A percentile compares a stretch with the other conserved stretches of the same genome.
Evolutionary conservation across 1,140 invertebrate genomes (phyloP).

Genomic region (Bilobella aurantiaca): DNA sequence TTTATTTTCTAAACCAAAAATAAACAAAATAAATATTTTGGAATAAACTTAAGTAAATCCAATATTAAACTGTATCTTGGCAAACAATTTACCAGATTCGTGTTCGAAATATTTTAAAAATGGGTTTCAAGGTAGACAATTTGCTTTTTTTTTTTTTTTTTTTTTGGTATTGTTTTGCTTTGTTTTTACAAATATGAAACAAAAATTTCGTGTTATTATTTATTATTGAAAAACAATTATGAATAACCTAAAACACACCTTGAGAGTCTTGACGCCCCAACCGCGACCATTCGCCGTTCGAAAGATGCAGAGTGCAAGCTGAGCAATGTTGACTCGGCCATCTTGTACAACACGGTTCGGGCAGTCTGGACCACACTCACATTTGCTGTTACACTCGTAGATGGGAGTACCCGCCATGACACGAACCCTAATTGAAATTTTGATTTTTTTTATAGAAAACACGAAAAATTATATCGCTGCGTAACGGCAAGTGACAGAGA

Average conservation of each 20-base stretch:
- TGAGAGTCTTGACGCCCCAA: slow-evolving; percentile 80
- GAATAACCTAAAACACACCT: slow-evolving; percentile 36
- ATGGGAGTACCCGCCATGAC: slow-evolving; percentile 68
- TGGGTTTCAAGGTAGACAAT: too few species aligned
- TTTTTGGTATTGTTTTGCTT: too few species aligned
- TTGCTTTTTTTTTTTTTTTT: too few species aligned
- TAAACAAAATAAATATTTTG: neutral
- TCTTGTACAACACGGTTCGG: slow-evolving; percentile 77
- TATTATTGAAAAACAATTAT: neutral
- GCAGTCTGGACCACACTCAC: slow-evolving; percentile 63
- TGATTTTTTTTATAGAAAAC: neutral
- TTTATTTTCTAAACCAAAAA: slow-evolving; percentile 52
- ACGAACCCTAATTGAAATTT: slow-evolving; percentile 43
- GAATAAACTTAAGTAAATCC: neutral
- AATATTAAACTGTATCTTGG: too few species aligned
- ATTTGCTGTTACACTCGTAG: slow-evolving; percentile 84
- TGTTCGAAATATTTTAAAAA: too few species aligned
- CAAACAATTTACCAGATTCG: too few species aligned
- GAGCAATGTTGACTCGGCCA: slow-evolving; percentile 42
- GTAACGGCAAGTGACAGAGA: too few species aligned
- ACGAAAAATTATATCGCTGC: neutral
- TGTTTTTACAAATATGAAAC: too few species aligned
- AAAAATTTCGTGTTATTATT: too few species aligned
- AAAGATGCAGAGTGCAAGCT: slow-evolving; percentile 67
- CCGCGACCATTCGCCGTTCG: slow-evolving; percentile 74